A percentile compares a stretch with the other conserved stretches of the same genome.
Evolutionary conservation across 2,797 vertebrate species (phyloP).

Genomic region (Phrynocephalus vlangalii): DNA sequence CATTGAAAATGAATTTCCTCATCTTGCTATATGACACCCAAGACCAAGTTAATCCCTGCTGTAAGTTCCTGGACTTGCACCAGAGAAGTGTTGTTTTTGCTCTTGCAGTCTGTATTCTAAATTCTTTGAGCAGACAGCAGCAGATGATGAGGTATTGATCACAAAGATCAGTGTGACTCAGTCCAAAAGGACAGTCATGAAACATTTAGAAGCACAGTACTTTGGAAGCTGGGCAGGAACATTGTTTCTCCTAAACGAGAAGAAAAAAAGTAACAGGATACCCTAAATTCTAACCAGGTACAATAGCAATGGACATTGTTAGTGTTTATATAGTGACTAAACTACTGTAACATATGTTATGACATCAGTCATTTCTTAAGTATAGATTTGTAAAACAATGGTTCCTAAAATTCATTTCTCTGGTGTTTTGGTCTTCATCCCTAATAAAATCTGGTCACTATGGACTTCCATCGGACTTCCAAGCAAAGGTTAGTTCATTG

Average conservation of each 20-base stretch:
- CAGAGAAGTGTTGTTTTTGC: background rate
- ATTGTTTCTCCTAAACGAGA: background rate
- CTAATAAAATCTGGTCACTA: background rate
- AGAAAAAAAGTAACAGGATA: background rate
- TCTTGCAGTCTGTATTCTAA: slow-evolving; percentile 5
- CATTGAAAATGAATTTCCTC: slow-evolving; percentile 44
- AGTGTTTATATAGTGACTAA: too few relatives aligned
- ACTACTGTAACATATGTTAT: too few relatives aligned
- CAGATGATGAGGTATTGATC: background rate
- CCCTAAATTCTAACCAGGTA: background rate
- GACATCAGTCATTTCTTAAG: background rate
- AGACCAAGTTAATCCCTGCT: slow-evolving; percentile 17
- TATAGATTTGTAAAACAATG: background rate
- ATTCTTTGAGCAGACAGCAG: background rate
- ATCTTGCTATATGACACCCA: slow-evolving; percentile 35
- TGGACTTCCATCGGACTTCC: background rate
- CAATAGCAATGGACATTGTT: background rate
- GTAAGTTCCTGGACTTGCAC: slow-evolving; percentile 3
- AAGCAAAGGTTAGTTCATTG: background rate
- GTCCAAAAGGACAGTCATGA: background rate
- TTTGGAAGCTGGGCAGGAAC: background rate
- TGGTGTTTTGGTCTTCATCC: background rate
- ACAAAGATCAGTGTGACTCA: background rate
- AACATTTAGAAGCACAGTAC: background rate
- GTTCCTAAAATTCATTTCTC: background rate